Base-by-base conservation (phyloP, 1,140 invertebrate genomes). In the Drosophila hydei region DNA sequence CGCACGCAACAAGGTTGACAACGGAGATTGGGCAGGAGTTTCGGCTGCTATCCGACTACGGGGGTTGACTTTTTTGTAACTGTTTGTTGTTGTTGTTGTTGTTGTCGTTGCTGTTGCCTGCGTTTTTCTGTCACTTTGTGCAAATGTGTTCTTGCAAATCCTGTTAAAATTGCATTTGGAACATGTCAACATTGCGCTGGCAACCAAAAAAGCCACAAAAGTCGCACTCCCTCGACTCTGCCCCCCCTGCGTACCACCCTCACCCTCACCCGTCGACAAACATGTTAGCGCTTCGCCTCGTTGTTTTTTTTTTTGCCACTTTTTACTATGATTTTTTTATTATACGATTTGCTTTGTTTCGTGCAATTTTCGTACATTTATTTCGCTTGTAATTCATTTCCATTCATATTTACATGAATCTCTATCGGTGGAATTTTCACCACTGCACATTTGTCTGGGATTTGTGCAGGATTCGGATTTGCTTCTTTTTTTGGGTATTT, bases 121-220 rank as follows among this genome's bases (percentile, higher is more conserved):
- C 83, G 83, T 88, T 88, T 88, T 88, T 88, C 83, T 88, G 83
- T 88, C 83, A 88, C 83, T 88, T 79, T 77, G 81, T 87, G 81
- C 77, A 87, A 78, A 75, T 87, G 81, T 88, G 83, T 88, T 75
- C 84, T 81, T 88, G 83, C 83, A 88, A 88, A 88, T 88, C 83
- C 83, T 88, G 83, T 88, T 88, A 88, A 88, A 88, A 88, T 88
- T 88, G 83, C 83, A 88, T 88, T 88, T 88, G 83, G 78, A 88
- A 88, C 84, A 88, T 88, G 83, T 88, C 83, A 88, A 88, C 83
- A 81, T 83, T 88, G 75, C 76, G 72, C 80, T 77, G 73, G 65
- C 65, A 60, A 62, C 75, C 65, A 14, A 83, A 83, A 71, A 84
- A 78, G 58, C 79, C 63, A 72, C 69, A 78, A 79, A 51, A 16